These are phyloP conservation scores for Knipowitschia caucasica DNA, from an alignment of 2,797 vertebrate species.

Conservation along the genomic window DNA sequence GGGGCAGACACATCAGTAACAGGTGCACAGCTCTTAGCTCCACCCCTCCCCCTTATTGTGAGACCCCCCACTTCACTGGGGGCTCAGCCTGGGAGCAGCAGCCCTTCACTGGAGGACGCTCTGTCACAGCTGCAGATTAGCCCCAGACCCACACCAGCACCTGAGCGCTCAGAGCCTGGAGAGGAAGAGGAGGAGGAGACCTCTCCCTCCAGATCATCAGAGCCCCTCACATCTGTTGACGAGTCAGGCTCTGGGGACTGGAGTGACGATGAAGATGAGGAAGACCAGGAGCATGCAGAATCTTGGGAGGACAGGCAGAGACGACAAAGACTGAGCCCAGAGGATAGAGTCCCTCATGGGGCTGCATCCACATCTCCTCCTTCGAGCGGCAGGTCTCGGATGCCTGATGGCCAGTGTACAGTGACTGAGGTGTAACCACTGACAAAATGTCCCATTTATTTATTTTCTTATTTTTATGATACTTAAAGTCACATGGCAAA, in stretches of 20 bases:
- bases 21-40: slow-evolving; percentile 59
- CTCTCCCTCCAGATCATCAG: slow-evolving; percentile 76
- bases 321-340: slow-evolving; percentile 88
- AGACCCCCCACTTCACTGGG: slow-evolving; percentile 82
- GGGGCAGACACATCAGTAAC: slow-evolving; percentile 82
- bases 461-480: slow-evolving; percentile 52
- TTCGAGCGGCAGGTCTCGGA: slow-evolving; percentile 83
- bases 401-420: slow-evolving; percentile 97
- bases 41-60: slow-evolving; percentile 63
- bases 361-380: slow-evolving; percentile 68
- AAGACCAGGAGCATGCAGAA: slow-evolving; percentile 65
- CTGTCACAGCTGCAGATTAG: slow-evolving; percentile 87
- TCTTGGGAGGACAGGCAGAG: slow-evolving; percentile 65
- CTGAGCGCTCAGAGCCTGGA: slow-evolving; percentile 77
- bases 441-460: slow-evolving; percentile 52
- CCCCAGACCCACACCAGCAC: slow-evolving; percentile 70
- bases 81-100: slow-evolving; percentile 76
- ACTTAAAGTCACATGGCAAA: slow-evolving; percentile 46
- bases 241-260: slow-evolving; percentile 88
- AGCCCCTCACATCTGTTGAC: slow-evolving; percentile 81
- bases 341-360: slow-evolving; percentile 78
- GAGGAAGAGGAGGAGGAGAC: slow-evolving; percentile 86
- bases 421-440: slow-evolving; percentile 90
- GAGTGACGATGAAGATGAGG: slow-evolving; percentile 82
- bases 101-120: slow-evolving; percentile 79